Percentiles rank a stretch among this genome's conserved stretches.
Evolutionary conservation across 2,888 invertebrate genomes (phyloP).

Genomic region (Drosophila niveifrons): DNA sequence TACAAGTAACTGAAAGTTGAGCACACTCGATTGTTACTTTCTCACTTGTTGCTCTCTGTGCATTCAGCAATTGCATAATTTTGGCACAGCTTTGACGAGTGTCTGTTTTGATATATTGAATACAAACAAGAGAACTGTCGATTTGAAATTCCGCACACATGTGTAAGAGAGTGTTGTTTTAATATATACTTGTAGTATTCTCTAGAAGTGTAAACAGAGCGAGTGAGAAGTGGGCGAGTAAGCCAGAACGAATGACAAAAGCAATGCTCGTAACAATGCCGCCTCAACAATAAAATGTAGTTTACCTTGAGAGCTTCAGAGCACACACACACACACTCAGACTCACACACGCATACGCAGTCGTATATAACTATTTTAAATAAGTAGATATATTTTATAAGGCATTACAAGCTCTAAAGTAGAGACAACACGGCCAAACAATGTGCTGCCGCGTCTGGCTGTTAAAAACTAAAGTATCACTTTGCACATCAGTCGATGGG

Average conservation of each 20-base stretch:
- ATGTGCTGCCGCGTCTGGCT: constrained; percentile 26
- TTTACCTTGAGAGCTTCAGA: constrained; percentile 77
- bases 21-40: not conserved
- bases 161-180: not conserved
- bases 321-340: constrained; percentile 45
- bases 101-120: constrained; percentile 43
- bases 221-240: constrained; percentile 67
- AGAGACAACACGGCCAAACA: constrained; percentile 36
- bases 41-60: constrained; percentile 2
- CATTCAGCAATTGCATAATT: constrained; percentile 50
- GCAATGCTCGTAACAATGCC: constrained; percentile 77
- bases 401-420: constrained; percentile 64
- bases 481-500: constrained; percentile 56
- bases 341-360: constrained; percentile 26
- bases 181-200: constrained; percentile 13
- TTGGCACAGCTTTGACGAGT: constrained; percentile 38
- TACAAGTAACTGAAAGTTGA: not conserved
- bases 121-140: constrained; percentile 25
- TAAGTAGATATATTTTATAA: constrained; percentile 79
- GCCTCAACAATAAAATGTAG: constrained; percentile 79
- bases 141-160: constrained; percentile 15
- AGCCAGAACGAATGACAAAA: constrained; percentile 77
- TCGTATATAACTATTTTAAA: constrained; percentile 68
- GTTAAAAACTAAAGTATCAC: constrained; percentile 56
- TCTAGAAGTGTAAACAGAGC: constrained; percentile 27